Evolutionary conservation across 2,797 vertebrate species (phyloP).

Genomic region (Crenichthys baileyi): DNA sequence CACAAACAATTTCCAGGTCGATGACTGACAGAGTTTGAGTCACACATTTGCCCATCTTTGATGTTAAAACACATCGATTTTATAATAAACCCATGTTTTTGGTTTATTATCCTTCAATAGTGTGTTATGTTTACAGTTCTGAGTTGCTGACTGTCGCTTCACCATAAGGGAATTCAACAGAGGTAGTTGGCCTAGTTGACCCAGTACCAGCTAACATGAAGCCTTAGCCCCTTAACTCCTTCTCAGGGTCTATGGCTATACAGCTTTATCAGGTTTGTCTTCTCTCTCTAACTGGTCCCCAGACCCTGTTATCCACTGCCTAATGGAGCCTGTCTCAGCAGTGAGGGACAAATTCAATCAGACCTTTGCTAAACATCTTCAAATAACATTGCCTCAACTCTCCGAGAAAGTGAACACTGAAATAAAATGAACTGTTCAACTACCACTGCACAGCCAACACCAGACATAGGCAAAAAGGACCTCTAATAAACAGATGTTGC

Average conservation of each 20-base stretch:
- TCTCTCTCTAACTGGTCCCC: conserved; percentile 76
- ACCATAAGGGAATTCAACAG: conserved; percentile 69
- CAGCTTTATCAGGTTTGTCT: conserved; percentile 63
- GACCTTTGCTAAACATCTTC: conserved; percentile 63
- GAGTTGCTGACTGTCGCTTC: conserved; percentile 78
- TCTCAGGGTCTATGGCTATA: conserved; percentile 69
- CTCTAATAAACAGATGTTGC: neutral
- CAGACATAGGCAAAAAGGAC: neutral
- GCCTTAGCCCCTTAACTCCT: conserved; percentile 82
- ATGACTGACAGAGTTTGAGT: conserved; percentile 61
- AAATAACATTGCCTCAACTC: conserved; percentile 62
- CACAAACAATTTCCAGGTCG: conserved; percentile 68
- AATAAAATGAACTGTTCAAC: conserved; percentile 36
- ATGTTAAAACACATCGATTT: conserved; percentile 17
- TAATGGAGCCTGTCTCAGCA: conserved; percentile 76
- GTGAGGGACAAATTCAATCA: conserved; percentile 72
- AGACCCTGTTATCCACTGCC: conserved; percentile 70
- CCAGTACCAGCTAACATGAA: conserved; percentile 78
- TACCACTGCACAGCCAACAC: conserved; percentile 2
- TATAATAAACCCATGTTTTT: conserved; percentile 18
- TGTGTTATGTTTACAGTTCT: conserved; percentile 12
- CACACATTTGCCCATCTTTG: conserved; percentile 64
- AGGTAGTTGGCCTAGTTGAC: conserved; percentile 76
- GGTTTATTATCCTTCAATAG: conserved; percentile 1
- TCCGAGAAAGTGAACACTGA: conserved; percentile 43